Evolutionary conservation across 2,888 invertebrate species (phyloP), one percentile per base, ranked within the genome.

Genomic region (Marronus borbonicus): DNA sequence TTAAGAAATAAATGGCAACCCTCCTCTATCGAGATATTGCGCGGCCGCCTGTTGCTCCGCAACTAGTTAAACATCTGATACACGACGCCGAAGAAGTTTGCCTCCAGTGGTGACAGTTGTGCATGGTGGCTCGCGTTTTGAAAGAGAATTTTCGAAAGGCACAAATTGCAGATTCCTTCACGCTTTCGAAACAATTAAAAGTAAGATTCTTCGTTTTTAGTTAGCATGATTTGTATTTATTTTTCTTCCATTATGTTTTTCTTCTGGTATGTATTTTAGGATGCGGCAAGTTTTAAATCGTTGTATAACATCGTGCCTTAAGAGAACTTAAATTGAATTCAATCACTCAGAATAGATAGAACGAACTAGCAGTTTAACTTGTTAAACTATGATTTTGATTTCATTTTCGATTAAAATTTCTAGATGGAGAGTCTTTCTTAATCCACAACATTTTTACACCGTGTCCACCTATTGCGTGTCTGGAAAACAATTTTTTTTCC

Each of bases 1-100:
- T 80, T 76, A 80, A 78, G 80, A 72, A 58, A 80, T 81, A 81
- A 81, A 81, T 80, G 70, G 58, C 58, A 77, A 55, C 76, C n/a
- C 20, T 20, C n/a, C 20, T 20, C 66, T 66, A 28, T 69, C 31
- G 17, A 20, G 55, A 60, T 64, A 70, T 77, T 77, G 77, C 70
- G 58, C 77, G 70, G 50, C 60, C 72, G 64, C 78, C 78, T 79
- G 79, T 78, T 75, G 79, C 79, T 62, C 75, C 66, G 70, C 80
- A 80, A 75, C 80, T 78, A 64, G 74, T 76, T 76, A 74, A 62
- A 76, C 78, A 70, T 77, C 60, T 60, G 39, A 72, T 50, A 39
- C 58, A 70, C 69, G 36, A 24, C 39, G 72, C 44, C 72, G 72
- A 72, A 72, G 72, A 58, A 72, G 39, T 72, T 60, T 20, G 52